Conservation (phyloP, 2,113 vertebrate species). For the Pontoporia blainvillei region DNA sequence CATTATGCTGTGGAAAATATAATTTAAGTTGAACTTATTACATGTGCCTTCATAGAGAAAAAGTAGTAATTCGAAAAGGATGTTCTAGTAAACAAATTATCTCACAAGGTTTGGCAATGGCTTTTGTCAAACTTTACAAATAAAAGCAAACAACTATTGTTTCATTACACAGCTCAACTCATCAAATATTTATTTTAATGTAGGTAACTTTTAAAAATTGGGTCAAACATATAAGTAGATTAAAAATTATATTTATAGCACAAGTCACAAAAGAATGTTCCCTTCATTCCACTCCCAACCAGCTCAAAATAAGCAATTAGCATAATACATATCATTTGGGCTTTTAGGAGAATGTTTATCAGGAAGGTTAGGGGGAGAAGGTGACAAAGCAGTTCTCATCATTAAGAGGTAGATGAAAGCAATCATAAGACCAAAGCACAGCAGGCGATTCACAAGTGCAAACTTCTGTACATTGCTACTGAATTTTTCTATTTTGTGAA, state of each 20-base stretch:
- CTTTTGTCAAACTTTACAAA: slow-evolving; percentile 16
- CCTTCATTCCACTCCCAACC: not conserved
- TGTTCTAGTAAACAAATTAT: not conserved
- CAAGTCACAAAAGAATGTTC: not conserved
- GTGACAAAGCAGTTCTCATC: not conserved
- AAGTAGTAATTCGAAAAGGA: not conserved
- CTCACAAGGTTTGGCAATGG: not conserved
- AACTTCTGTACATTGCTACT: not conserved
- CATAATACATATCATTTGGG: not conserved
- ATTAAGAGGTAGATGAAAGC: not conserved
- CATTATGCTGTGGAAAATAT: not conserved
- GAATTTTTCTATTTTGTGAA: not conserved
- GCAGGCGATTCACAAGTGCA: not conserved
- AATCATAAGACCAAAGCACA: not conserved
- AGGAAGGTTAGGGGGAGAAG: not conserved
- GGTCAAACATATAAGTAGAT: slow-evolving; percentile 22
- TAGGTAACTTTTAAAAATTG: slow-evolving; percentile 24
- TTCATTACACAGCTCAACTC: not conserved
- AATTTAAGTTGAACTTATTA: not conserved
- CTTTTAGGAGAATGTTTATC: not conserved
- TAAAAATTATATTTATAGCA: slow-evolving; percentile 1
- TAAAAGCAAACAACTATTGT: not conserved
- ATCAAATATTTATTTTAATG: slow-evolving; percentile 43
- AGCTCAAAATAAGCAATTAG: not conserved
- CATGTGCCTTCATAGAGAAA: slow-evolving; percentile 20